phyloP scores from a whole-genome alignment of 2,113 vertebrate species.

The Turdus rufiventris region DNA sequence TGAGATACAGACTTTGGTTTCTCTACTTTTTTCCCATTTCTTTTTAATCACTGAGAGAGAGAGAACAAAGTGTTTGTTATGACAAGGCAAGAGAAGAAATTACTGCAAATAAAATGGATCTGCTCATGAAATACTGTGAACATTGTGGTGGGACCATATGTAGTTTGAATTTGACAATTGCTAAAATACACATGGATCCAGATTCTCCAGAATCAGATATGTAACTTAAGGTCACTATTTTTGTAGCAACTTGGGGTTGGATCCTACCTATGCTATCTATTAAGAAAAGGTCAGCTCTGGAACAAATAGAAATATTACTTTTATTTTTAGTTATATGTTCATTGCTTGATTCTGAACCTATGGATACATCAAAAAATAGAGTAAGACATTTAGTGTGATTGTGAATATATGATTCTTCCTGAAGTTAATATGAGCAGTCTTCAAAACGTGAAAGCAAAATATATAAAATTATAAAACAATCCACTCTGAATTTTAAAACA shows the following conservation, averaged over 20 bases:
- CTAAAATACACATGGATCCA: not conserved
- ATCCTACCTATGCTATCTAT: not conserved
- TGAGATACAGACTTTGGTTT: not conserved
- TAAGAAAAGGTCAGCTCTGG: not conserved
- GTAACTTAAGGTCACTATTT: not conserved
- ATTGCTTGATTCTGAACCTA: not conserved
- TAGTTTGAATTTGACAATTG: not conserved
- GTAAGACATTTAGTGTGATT: not conserved
- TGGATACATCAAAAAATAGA: not conserved
- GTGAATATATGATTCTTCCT: not conserved
- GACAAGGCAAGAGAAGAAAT: not conserved
- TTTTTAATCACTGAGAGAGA: not conserved
- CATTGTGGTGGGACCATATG: not conserved
- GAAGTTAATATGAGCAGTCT: not conserved
- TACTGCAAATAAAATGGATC: not conserved
- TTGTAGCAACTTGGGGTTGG: not conserved
- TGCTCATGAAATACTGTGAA: not conserved
- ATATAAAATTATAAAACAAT: not conserved
- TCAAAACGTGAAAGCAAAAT: not conserved
- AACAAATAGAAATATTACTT: not conserved
- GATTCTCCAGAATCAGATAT: not conserved
- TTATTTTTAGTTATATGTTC: not conserved
- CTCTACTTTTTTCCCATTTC: not conserved
- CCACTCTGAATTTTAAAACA: not conserved
- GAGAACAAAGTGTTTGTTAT: not conserved